A percentile compares a stretch with the other conserved stretches of the same genome.
Evolutionary conservation across 2,113 vertebrate genomes (phyloP).

Genomic region (Entosphenus tridentatus): DNA sequence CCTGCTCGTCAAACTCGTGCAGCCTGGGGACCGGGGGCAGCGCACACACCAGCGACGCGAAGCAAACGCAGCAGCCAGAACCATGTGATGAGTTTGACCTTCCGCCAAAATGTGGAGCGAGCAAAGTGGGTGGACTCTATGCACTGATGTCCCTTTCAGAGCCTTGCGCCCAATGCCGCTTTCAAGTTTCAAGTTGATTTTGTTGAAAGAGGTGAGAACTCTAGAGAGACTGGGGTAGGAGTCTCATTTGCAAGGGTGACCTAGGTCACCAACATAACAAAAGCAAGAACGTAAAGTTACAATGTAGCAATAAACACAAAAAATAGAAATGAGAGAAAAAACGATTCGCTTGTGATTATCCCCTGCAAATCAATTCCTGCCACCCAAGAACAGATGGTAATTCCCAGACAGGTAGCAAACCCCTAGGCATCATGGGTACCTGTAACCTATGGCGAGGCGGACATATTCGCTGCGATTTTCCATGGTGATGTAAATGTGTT

Average conservation of each 20-base stretch:
- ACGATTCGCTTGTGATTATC: neutral
- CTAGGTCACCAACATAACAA: neutral
- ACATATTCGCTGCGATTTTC: constrained; percentile 82
- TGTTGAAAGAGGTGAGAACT: neutral
- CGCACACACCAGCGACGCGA: neutral
- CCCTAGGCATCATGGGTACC: constrained; percentile 20
- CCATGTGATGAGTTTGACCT: too few species aligned
- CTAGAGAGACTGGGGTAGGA: neutral
- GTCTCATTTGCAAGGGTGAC: neutral
- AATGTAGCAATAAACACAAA: neutral
- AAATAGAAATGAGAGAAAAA: constrained; percentile 4
- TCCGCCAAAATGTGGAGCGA: neutral
- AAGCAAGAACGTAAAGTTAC: neutral
- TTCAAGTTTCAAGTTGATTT: neutral
- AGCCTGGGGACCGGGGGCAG: constrained; percentile 29
- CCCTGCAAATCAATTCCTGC: neutral
- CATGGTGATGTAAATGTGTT: constrained; percentile 72
- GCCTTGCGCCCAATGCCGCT: neutral
- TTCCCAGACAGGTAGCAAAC: too few species aligned
- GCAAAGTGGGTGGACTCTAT: neutral
- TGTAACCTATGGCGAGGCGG: constrained; percentile 80
- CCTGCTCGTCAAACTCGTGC: constrained; percentile 93
- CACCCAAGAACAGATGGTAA: neutral
- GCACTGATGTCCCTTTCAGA: neutral
- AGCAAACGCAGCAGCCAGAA: neutral